Base-by-base conservation (phyloP, 2,888 invertebrate genomes). In the Hirtodrosophila trivittata region DNA sequence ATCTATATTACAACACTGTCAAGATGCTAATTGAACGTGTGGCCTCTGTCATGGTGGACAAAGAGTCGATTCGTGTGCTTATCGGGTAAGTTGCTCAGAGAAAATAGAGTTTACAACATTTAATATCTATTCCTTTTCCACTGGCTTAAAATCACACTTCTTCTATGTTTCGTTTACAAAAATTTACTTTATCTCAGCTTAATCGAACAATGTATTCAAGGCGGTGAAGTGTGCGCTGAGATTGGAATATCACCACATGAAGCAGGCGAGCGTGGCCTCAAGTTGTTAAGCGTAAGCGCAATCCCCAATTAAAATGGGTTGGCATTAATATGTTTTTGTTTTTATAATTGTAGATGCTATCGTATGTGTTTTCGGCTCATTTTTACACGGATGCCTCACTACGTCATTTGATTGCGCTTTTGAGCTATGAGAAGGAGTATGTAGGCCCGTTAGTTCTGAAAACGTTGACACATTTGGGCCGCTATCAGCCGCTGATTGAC, bases 11-110 rank as follows among this genome's bases (percentile, higher is more conserved):
- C 92, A 97, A 97, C 89, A 97, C 97, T 0, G 96, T 98, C 33
- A 98, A 98, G 92, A 97, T 97, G 94, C 91, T 99, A 41, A 91
- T 99, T 56, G 98, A 98, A 91, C 93, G 98, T 58, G 96, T 98
- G 9, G 98, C 98, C 67, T 98, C 97, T 0, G 97, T 99, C 3
- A 97, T 98, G 96, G 96, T 99, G 8, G 99, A 99, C 89, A 95
- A 95, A 82, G 95, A 95, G 67, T 95, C 98, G 0, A 93, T 98
- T 77, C 93, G 95, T 66, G 94, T 96, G 86, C 91, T 95, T 14
- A 92, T 94, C 8, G 91, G 92, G 51, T 93, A 92, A 68, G 92
- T 46, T n/a, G 1, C 1, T 14, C n/a, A n/a, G n/a, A n/a, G n/a
- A n/a, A n/a, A n/a, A n/a, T n/a, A n/a, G n/a, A n/a, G n/a, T n/a